Evolutionary conservation across 2,113 vertebrate species (phyloP), one percentile per base, ranked within the genome.

Genomic region (Colius striatus): DNA sequence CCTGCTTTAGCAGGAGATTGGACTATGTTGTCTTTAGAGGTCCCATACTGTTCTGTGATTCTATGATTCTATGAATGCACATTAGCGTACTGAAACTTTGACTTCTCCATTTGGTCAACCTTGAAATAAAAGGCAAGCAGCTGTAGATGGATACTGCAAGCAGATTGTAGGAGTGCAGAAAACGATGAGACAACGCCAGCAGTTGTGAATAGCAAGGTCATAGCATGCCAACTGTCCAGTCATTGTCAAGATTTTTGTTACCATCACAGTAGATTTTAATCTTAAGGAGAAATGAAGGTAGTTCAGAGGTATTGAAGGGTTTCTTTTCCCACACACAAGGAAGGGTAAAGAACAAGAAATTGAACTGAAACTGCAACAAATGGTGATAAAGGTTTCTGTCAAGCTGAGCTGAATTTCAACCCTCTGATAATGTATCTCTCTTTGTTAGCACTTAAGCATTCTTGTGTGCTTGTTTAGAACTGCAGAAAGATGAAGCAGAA

Each of bases 401-500:
- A 34, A 62, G 57, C 13, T n/a, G n/a, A 60, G 41, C 22, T 66
- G 54, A 72, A 73, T 51, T 79, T 78, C 62, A 62, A 29, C 30
- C 10, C 20, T n/a, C 60, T 25, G 23, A 5, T 67, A 58, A 45
- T 6, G 3, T 50, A 20, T 25, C 50, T 61, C 43, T 90, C 27
- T 50, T 91, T 32, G 17, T 70, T 58, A 70, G 8, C 41, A 26
- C 36, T 55, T 38, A 29, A 50, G 34, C 18, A 23, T 78, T 87
- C 26, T 48, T 27, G 1, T 18, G 48, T 55, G 50, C 43, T 81
- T 38, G 55, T 12, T 13, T 20, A 99, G 99, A 98, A 53, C 96
- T 98, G 11, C 97, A 97, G 97, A 97, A 97, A 76, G 98, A 98
- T 32, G 97, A 98, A 82, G 95, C 82, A 4, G 96, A 95, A 26